Evolutionary conservation across 1,140 invertebrate genomes (phyloP).

Genomic region (Papilio aristodemus): DNA sequence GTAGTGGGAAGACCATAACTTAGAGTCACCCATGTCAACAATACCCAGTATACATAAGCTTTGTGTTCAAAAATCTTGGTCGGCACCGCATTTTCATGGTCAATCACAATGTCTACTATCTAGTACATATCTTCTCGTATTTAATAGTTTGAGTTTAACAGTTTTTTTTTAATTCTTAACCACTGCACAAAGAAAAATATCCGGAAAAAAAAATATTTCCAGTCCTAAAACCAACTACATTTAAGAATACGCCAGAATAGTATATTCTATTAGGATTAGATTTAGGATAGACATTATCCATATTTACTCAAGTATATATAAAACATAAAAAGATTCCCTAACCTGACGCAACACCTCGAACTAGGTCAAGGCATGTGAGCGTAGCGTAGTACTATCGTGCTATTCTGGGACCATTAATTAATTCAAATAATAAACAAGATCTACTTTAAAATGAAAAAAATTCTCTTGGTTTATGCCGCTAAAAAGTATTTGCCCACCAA

Average conservation of each 20-base stretch:
- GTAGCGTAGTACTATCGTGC: background rate
- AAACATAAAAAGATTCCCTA: background rate
- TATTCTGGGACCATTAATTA: constrained; percentile 7
- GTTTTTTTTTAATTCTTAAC: no score
- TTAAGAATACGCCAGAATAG: no score
- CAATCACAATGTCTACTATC: no score
- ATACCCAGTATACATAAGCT: background rate
- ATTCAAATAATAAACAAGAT: background rate
- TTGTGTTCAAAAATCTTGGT: background rate
- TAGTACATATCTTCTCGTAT: no score
- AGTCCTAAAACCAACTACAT: no score
- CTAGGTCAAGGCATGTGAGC: background rate
- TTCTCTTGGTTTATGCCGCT: background rate
- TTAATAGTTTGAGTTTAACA: no score
- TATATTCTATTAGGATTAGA: no score
- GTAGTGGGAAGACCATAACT: background rate
- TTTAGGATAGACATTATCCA: no score
- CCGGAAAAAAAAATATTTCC: no score
- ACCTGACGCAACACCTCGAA: constrained; percentile 6
- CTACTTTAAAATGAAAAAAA: background rate
- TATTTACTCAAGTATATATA: background rate
- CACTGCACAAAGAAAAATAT: no score
- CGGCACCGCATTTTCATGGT: background rate
- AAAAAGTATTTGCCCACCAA: no score
- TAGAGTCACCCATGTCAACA: constrained; percentile 5